Evolutionary conservation across 2,113 vertebrate genomes (phyloP), one percentile per base, ranked within the genome.

Genomic region (Amphilophus citrinellus): DNA sequence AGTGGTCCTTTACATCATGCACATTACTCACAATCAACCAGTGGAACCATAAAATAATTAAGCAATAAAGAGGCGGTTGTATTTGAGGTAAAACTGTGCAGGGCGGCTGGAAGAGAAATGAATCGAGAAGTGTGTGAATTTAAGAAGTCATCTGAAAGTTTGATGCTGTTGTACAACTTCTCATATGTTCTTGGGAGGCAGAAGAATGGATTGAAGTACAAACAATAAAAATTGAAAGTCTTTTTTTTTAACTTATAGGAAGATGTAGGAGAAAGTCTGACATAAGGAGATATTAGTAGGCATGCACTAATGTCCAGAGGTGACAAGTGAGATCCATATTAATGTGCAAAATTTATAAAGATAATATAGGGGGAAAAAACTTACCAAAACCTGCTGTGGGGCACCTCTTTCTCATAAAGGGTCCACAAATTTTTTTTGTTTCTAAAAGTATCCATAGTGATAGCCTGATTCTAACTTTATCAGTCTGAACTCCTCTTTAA

Each of bases 371-470:
- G 61, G 62, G 44, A n/a, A 57, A 8, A 61, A 83, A 93, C 93
- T 94, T 77, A 96, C 95, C 91, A 84, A 42, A 90, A 65, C 44
- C 91, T 91, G 32, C 80, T 85, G 91, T 93, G 92, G 59, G 91
- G 88, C 3, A 87, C 73, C 80, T 95, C 94, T 22, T 62, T 81
- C 63, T 94, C 86, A 87, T 95, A 95, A 42, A 92, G 80, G 57
- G 68, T 47, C 95, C 94, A 95, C 14, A 84, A 77, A 20, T 88
- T 78, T 18, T 77, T 88, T 6, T 78, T 79, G 17, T 79, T 79
- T 10, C 61, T 84, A 7, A 60, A 39, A 7, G 30, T 32, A 22
- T 89, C 62, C 94, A 95, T 95, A 10, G 4, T 42, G 7, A 68
- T 30, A 30, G 57, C 10, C 17, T 37, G 5, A 59, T n/a, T n/a